These are phyloP conservation scores for Nasonia longicornis DNA, from an alignment of 1,140 invertebrate species.

Conservation along the genomic window DNA sequence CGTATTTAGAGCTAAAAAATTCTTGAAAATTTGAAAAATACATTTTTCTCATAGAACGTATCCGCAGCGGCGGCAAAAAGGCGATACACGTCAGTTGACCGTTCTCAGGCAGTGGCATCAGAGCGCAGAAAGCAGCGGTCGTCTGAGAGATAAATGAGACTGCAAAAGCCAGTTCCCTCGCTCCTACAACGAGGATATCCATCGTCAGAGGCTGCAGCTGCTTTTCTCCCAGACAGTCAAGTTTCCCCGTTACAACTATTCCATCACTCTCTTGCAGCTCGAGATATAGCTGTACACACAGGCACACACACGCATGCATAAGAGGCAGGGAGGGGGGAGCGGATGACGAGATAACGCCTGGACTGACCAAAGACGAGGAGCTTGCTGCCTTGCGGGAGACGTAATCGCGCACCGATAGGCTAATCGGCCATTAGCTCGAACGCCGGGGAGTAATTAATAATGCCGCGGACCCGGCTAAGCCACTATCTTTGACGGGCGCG, in stretches of 20 bases:
- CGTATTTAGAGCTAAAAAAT: no score
- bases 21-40: background rate
- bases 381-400: background rate
- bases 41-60: background rate
- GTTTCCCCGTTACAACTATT: background rate
- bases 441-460: slow-evolving; percentile 3
- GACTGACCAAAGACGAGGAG: background rate
- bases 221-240: background rate
- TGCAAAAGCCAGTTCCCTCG: background rate
- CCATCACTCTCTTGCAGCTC: background rate
- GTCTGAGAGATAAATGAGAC: background rate
- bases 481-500: background rate
- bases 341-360: background rate
- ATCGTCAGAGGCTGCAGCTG: background rate
- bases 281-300: background rate
- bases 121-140: background rate
- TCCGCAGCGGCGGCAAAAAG: no score
- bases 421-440: slow-evolving; percentile 40
- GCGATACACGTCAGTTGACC: background rate
- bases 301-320: no score
- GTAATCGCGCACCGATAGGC: slow-evolving; percentile 23
- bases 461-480: background rate
- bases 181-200: background rate
- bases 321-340: background rate
- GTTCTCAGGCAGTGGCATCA: background rate